These are phyloP conservation scores for Alaudala cheleensis DNA, from an alignment of 2,113 vertebrate species.

Conservation along the genomic window DNA sequence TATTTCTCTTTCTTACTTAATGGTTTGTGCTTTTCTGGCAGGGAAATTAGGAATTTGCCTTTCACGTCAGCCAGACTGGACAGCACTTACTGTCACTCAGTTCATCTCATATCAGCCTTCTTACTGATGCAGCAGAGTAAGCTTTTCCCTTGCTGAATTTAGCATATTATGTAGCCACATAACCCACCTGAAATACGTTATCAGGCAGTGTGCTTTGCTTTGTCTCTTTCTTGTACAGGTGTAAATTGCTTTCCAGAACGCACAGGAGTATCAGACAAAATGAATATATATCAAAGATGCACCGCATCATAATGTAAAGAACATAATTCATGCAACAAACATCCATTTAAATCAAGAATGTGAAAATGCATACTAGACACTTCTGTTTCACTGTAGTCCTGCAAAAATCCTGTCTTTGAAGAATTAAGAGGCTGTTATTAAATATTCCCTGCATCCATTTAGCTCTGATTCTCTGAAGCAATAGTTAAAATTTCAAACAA, in stretches of 20 bases:
- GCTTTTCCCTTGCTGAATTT: neutral
- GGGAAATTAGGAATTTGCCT: neutral
- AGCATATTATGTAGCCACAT: neutral
- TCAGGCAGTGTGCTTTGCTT: neutral
- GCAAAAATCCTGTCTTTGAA: neutral
- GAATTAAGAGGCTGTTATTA: neutral
- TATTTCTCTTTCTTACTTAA: neutral
- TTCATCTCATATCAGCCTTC: neutral
- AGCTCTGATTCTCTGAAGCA: neutral
- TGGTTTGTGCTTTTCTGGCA: neutral
- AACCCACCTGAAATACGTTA: neutral
- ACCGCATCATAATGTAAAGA: neutral
- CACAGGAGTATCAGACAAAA: neutral
- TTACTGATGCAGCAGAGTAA: neutral
- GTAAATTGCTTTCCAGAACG: neutral
- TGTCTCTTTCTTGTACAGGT: neutral
- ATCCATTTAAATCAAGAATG: neutral
- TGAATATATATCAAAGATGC: neutral
- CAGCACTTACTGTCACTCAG: neutral
- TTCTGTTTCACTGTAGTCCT: neutral
- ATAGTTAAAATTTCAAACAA: neutral
- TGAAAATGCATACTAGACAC: neutral
- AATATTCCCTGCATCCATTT: neutral
- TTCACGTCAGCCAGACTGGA: neutral
- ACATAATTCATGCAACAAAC: neutral